Conservation (phyloP, 2,888 invertebrate species). For the Drosophila robusta region DNA sequence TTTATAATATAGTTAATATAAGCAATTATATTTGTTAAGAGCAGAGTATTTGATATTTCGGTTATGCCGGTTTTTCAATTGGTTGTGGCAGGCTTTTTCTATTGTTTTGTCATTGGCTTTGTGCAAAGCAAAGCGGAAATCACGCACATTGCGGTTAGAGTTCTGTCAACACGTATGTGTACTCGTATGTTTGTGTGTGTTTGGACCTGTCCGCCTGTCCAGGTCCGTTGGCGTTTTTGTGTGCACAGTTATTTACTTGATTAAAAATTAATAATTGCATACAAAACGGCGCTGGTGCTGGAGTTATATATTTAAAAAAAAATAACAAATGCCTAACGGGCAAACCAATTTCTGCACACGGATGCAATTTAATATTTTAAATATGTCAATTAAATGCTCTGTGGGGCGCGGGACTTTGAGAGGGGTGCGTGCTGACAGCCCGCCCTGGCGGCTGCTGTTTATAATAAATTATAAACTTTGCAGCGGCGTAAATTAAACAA, state of each 20-base stretch:
- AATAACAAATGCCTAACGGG: conserved; percentile 51
- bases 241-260: conserved; percentile 66
- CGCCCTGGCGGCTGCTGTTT: conserved; percentile 59
- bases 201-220: conserved; percentile 16
- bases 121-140: conserved; percentile 63
- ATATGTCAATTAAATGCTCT: conserved; percentile 75
- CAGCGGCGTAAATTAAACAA: conserved; percentile 68
- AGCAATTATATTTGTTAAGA: background rate
- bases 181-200: conserved; percentile 8
- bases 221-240: conserved; percentile 36
- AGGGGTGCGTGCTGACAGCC: conserved; percentile 59
- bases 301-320: conserved; percentile 14
- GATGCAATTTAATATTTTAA: conserved; percentile 80
- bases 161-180: conserved; percentile 40
- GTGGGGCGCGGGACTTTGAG: background rate
- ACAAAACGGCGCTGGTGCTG: conserved; percentile 36
- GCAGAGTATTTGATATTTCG: conserved; percentile 12
- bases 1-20: too few relatives aligned
- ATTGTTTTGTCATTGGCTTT: conserved; percentile 55
- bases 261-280: conserved; percentile 77
- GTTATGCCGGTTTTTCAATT: background rate
- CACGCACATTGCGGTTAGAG: conserved; percentile 67
- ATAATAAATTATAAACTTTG: conserved; percentile 71
- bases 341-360: conserved; percentile 60
- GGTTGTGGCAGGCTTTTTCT: conserved; percentile 17